Conservation (phyloP, 2,113 vertebrate species). For the Petroica traversi region DNA sequence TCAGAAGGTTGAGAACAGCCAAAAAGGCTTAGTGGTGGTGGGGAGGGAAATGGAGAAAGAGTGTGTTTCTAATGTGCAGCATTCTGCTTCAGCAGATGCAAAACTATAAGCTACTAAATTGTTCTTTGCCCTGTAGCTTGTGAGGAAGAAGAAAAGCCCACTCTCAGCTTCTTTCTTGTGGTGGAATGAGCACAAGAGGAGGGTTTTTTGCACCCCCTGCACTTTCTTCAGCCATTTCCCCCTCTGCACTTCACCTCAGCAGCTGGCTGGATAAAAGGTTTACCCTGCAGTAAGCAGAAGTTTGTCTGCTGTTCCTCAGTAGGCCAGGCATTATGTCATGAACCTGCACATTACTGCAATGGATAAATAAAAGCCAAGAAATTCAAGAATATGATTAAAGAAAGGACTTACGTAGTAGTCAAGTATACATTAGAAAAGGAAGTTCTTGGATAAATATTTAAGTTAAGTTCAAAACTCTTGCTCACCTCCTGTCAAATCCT, state of each 20-base stretch:
- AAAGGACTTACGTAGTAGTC: neutral
- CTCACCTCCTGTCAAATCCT: neutral
- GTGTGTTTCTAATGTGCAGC: neutral
- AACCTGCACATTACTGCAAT: neutral
- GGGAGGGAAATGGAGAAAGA: neutral
- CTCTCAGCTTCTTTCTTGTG: neutral
- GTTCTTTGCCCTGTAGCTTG: neutral
- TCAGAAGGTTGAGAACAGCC: neutral
- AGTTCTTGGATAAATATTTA: constrained; percentile 2
- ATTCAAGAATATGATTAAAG: neutral
- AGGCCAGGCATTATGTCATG: neutral
- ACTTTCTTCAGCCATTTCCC: neutral
- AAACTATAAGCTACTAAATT: neutral
- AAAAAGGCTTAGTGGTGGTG: neutral
- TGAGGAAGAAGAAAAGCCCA: neutral
- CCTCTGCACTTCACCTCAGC: neutral
- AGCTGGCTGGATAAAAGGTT: neutral
- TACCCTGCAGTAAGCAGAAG: neutral
- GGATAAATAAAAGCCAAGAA: neutral
- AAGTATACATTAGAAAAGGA: neutral
- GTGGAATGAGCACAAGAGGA: neutral
- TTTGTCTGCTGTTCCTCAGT: neutral
- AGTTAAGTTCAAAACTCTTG: neutral
- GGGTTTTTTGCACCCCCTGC: neutral
- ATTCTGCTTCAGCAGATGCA: neutral